phyloP scores from a whole-genome alignment of 2,888 invertebrate genomes.

The Rhingia rostrata region DNA sequence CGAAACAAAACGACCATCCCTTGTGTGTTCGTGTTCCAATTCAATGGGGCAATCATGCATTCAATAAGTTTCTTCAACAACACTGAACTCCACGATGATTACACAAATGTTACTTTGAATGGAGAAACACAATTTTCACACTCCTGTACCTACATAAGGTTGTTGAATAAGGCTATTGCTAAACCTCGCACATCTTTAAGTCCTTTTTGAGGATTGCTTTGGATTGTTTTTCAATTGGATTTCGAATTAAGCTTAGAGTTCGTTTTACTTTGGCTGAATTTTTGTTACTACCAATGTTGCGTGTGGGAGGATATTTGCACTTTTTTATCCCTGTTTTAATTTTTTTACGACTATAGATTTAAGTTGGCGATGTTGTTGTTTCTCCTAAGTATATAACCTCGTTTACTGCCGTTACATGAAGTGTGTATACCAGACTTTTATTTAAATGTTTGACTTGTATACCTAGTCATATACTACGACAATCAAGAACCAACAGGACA shows the following conservation, averaged over 20 bases:
- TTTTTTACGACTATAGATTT: not conserved
- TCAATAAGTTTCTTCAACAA: slow-evolving; percentile 43
- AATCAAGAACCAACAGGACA: not conserved
- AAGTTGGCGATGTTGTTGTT: not conserved
- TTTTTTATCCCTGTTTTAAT: not conserved
- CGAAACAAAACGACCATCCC: not conserved
- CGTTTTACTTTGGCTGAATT: slow-evolving; percentile 4
- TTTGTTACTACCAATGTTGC: not conserved
- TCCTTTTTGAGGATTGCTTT: slow-evolving; percentile 18
- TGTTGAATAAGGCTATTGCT: slow-evolving; percentile 7
- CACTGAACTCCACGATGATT: slow-evolving; percentile 36
- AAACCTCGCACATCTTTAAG: not conserved
- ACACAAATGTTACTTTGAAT: slow-evolving; percentile 30
- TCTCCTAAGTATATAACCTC: not conserved
- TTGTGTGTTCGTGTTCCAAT: slow-evolving; percentile 16
- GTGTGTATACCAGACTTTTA: not conserved
- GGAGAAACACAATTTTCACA: slow-evolving; percentile 14
- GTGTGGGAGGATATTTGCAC: slow-evolving; percentile 2
- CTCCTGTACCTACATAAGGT: slow-evolving; percentile 10
- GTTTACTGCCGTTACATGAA: not conserved
- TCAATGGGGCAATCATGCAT: slow-evolving; percentile 41
- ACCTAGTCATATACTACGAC: not conserved
- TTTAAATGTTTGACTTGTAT: not conserved
- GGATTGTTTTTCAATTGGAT: slow-evolving; percentile 45
- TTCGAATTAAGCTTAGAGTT: slow-evolving; percentile 31